Evolutionary conservation across 2,113 vertebrate species (phyloP).

Genomic region (Solenodon paradoxus): DNA sequence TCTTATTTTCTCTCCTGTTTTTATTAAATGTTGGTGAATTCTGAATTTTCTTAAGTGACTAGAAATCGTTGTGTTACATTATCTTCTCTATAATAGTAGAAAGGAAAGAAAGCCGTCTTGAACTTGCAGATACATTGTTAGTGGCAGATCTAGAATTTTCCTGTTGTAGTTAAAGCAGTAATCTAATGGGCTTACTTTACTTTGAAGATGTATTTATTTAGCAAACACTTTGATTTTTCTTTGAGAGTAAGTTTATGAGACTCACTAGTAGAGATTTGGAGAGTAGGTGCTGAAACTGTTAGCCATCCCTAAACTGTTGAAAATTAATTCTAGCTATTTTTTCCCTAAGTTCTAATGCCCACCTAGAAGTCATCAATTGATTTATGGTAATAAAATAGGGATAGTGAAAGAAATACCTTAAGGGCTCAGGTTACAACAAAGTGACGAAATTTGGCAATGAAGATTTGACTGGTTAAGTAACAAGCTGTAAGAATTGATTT

Average conservation of each 20-base stretch:
- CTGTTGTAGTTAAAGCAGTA: background rate
- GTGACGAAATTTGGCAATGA: background rate
- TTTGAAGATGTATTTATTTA: conserved; percentile 10
- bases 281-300: background rate
- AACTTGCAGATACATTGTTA: background rate
- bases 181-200: background rate
- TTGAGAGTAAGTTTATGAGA: background rate
- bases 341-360: background rate
- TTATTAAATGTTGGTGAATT: conserved; percentile 1
- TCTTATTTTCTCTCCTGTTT: background rate
- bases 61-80: background rate
- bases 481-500: background rate
- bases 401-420: conserved; percentile 9
- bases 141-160: background rate
- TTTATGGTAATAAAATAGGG: background rate
- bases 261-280: background rate
- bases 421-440: background rate
- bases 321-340: background rate
- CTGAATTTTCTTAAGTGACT: background rate
- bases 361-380: background rate
- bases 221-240: background rate
- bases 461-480: background rate
- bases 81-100: background rate
- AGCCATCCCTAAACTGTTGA: background rate
- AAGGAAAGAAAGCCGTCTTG: background rate